Base-by-base conservation (phyloP, 1,140 invertebrate genomes). In the Patella vulgata region DNA sequence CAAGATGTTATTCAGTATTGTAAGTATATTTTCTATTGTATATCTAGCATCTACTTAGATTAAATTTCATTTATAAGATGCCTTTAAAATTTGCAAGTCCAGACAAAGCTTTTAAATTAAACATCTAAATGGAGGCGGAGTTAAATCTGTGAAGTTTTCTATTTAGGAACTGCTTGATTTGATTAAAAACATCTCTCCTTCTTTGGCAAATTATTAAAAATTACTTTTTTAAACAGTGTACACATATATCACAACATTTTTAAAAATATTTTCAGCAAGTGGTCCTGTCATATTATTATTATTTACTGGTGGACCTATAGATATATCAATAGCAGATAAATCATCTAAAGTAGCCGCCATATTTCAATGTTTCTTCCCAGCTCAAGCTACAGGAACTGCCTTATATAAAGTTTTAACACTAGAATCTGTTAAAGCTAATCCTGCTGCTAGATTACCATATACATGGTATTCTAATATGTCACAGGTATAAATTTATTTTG, bases 341-440 rank as follows among this genome's bases (percentile, higher is more conserved):
- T 42, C 25, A 23, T n/a, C 21, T 8, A 25, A 39, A 9, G 63
- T 78, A 0, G 17, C 44, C 9, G 73, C 70, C 27, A 75, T 78
- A 31, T 1, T 78, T 1, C 40, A 68, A 23, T 75, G 73, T 56
- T 73, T 70, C 28, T 75, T 75, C 42, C 70, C 73, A 12, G 76
- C 64, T 9, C 72, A 78, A 55, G 36, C 55, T 0, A 66, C 68
- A 3, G 76, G 76, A 11, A 52, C 65, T 11, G 76, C 75, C 17
- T 23, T 78, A 3, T 39, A 33, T 27, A 56, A 36, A 17, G 54
- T 74, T 17, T 25, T 77, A 4, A 52, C 43, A 0, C 44, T 23
- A 17, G 43, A 59, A 2, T 55, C 62, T 27, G 17, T 9, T 12
- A 25, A 59, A 21, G 31, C 54, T 42, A 70, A 66, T 55, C 75